Evolutionary conservation across 2,797 vertebrate species (phyloP).

Genomic region (Ataeniobius toweri): DNA sequence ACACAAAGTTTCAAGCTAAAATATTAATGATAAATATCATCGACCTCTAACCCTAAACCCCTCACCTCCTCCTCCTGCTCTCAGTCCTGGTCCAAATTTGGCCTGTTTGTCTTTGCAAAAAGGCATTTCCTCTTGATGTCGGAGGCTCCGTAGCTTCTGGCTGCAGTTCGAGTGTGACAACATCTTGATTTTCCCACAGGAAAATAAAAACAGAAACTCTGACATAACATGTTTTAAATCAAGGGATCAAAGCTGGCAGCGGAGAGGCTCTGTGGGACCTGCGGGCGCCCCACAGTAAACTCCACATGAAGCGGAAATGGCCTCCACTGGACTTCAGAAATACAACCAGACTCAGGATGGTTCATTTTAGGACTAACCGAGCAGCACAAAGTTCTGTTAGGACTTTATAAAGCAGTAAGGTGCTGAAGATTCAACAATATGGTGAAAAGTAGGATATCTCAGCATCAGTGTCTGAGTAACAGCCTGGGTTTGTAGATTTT

Average conservation of each 20-base stretch:
- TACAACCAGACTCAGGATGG: not conserved
- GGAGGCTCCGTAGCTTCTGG: constrained; percentile 27
- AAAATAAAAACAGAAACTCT: constrained; percentile 65
- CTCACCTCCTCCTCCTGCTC: constrained; percentile 5
- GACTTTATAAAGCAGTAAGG: not conserved
- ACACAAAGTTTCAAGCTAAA: constrained; percentile 37
- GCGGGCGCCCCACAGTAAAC: constrained; percentile 14
- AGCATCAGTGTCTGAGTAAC: not conserved
- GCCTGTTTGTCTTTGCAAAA: constrained; percentile 45
- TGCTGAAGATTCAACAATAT: too few species aligned
- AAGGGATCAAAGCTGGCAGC: constrained; percentile 45
- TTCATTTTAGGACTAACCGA: not conserved
- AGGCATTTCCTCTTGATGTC: constrained; percentile 39
- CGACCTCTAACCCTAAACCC: constrained; percentile 6
- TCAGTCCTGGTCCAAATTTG: constrained; percentile 61
- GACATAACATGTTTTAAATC: constrained; percentile 57
- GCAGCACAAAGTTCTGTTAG: not conserved
- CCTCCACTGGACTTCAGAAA: not conserved
- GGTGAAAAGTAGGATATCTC: too few species aligned
- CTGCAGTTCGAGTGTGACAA: constrained; percentile 39
- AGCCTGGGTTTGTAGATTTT: not conserved
- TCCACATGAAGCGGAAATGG: not conserved
- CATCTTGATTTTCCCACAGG: constrained; percentile 68
- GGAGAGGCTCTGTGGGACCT: constrained; percentile 37
- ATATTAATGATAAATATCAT: constrained; percentile 29